Evolutionary conservation across 2,113 vertebrate genomes (phyloP).

Genomic region (Protomyctophum bolini): DNA sequence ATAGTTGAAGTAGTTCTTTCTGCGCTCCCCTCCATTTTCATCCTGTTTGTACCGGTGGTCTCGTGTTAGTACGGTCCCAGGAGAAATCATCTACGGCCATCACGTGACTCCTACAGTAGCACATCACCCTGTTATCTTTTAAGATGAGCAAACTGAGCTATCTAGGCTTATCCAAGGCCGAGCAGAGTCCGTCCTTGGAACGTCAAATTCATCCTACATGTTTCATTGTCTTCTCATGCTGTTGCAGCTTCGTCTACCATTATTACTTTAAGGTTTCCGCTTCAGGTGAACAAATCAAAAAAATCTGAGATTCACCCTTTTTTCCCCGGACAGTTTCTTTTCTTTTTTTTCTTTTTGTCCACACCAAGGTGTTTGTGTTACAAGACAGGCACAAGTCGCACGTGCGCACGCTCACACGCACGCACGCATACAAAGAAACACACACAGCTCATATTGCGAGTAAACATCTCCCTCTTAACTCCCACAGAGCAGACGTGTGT

Average conservation of each 20-base stretch:
- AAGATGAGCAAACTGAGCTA: too few species aligned
- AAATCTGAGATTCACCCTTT: too few species aligned
- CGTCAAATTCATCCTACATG: slow-evolving; percentile 18
- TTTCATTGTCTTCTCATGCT: slow-evolving; percentile 65
- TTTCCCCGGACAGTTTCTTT: background rate
- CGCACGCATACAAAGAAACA: background rate
- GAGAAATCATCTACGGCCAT: background rate
- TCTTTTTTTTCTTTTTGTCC: slow-evolving; percentile 24
- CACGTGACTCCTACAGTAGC: too few species aligned
- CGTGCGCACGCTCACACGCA: background rate
- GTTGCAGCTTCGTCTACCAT: slow-evolving; percentile 3
- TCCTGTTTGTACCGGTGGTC: slow-evolving; percentile 17
- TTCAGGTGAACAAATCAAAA: too few species aligned
- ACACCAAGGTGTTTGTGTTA: slow-evolving; percentile 29
- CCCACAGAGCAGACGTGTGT: background rate
- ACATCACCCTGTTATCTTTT: too few species aligned
- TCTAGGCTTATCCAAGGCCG: too few species aligned
- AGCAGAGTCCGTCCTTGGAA: background rate
- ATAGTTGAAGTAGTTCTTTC: slow-evolving; percentile 42
- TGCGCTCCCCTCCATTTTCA: too few species aligned
- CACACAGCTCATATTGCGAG: slow-evolving; percentile 18
- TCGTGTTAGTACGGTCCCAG: slow-evolving; percentile 24
- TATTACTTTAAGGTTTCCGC: too few species aligned
- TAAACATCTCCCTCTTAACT: slow-evolving; percentile 26
- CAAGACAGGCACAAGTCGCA: slow-evolving; percentile 68